phyloP scores from a whole-genome alignment of 2,888 invertebrate genomes.

The Drosophila rellima region DNA sequence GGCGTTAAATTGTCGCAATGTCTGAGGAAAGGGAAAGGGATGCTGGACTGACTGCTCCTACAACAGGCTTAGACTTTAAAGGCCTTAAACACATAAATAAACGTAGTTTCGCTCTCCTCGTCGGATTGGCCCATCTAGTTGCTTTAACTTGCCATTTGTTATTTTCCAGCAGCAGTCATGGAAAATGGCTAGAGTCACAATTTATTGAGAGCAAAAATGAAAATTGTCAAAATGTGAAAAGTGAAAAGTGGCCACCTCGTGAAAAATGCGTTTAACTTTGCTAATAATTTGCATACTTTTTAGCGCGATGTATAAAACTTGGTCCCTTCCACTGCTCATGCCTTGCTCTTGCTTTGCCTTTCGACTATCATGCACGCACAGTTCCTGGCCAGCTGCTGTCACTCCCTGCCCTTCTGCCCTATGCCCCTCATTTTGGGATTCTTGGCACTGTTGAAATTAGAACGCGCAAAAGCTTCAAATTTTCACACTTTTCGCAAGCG shows the following conservation, averaged over 20 bases:
- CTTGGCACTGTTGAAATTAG: conserved; percentile 63
- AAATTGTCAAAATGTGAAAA: conserved; percentile 63
- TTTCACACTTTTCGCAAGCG: conserved; percentile 73
- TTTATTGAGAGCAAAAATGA: conserved; percentile 61
- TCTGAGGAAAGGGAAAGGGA: conserved; percentile 35
- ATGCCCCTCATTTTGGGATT: conserved; percentile 15
- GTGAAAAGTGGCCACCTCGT: conserved; percentile 44
- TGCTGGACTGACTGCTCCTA: background rate
- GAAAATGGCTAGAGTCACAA: conserved; percentile 41
- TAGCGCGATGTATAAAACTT: conserved; percentile 59
- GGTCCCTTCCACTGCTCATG: conserved; percentile 16
- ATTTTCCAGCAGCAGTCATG: conserved; percentile 31
- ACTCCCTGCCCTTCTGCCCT: background rate
- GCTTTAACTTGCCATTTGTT: conserved; percentile 29
- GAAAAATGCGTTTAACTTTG: conserved; percentile 76
- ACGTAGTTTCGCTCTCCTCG: conserved; percentile 11
- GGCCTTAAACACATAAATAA: conserved; percentile 52
- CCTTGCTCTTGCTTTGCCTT: conserved; percentile 4
- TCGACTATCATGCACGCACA: conserved; percentile 53
- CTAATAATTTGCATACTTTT: conserved; percentile 80
- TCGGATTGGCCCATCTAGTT: background rate
- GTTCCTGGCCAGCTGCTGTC: conserved; percentile 42
- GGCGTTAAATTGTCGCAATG: conserved; percentile 72
- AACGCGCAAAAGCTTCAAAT: conserved; percentile 67
- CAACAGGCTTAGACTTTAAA: conserved; percentile 37